These are phyloP conservation scores for Phalera bucephala DNA, from an alignment of 2,888 invertebrate species.

Conservation along the genomic window DNA sequence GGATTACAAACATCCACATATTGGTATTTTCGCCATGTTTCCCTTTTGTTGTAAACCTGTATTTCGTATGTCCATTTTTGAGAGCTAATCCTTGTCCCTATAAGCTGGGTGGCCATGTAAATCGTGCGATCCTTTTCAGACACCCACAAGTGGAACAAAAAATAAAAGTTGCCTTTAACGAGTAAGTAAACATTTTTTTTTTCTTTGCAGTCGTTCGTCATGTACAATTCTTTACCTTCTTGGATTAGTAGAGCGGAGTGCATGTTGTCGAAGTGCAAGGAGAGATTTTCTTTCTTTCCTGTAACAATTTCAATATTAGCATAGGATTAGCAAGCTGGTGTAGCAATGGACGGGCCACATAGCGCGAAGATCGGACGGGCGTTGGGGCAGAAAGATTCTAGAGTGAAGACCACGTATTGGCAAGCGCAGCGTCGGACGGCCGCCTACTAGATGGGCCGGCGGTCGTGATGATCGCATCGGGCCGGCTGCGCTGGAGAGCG, in stretches of 20 bases:
- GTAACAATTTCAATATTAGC: no score
- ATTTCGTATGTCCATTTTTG: constrained; percentile 63
- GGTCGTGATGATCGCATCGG: no score
- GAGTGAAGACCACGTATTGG: no score
- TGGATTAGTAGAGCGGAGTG: constrained; percentile 46
- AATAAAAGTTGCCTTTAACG: constrained; percentile 44
- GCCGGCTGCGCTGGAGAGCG: no score
- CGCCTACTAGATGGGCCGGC: no score
- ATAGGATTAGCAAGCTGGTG: no score
- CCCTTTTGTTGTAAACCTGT: constrained; percentile 58
- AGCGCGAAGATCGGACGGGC: no score
- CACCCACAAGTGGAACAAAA: constrained; percentile 52
- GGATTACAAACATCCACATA: constrained; percentile 47
- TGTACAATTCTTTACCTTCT: constrained; percentile 49
- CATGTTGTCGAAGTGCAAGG: constrained; percentile 49
- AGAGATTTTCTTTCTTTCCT: no score
- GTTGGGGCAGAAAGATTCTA: no score
- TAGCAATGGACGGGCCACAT: no score
- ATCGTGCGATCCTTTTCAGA: constrained; percentile 33
- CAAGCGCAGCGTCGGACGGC: no score
- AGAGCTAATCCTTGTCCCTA: constrained; percentile 54
- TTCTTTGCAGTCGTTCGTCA: constrained; percentile 32
- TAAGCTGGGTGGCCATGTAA: constrained; percentile 50
- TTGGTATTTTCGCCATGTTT: constrained; percentile 50
- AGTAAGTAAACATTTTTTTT: constrained; percentile 42